These are phyloP conservation scores for Enteromius thamalakanensis DNA, from an alignment of 2,797 vertebrate species.

Conservation along the genomic window DNA sequence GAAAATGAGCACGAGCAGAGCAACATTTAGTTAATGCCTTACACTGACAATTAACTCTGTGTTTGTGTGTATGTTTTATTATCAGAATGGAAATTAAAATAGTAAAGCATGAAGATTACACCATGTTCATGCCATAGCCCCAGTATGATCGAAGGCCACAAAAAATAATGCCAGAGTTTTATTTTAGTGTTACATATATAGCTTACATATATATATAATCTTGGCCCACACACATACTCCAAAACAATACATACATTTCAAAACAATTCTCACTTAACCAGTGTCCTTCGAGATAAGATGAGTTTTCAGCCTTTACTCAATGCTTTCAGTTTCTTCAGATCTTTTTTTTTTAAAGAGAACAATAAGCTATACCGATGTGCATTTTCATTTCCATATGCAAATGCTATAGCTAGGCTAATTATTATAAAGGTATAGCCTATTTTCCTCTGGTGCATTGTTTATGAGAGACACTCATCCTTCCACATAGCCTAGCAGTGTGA, in stretches of 20 bases:
- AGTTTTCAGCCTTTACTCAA: background rate
- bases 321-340: background rate
- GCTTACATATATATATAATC: no score
- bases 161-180: background rate
- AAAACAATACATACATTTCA: no score
- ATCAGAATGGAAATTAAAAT: background rate
- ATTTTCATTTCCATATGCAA: constrained; percentile 8
- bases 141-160: background rate
- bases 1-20: background rate
- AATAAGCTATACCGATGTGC: background rate
- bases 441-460: background rate
- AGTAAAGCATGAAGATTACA: background rate
- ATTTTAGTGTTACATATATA: background rate
- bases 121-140: background rate
- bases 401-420: background rate
- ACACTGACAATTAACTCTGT: background rate
- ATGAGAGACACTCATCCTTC: background rate
- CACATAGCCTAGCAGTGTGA: background rate
- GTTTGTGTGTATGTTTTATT: background rate
- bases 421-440: background rate
- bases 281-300: background rate
- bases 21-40: background rate
- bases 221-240: background rate
- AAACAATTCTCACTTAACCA: background rate
- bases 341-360: background rate